Base-by-base conservation (phyloP, 2,888 invertebrate genomes). In the Yponomeuta cagnagella region DNA sequence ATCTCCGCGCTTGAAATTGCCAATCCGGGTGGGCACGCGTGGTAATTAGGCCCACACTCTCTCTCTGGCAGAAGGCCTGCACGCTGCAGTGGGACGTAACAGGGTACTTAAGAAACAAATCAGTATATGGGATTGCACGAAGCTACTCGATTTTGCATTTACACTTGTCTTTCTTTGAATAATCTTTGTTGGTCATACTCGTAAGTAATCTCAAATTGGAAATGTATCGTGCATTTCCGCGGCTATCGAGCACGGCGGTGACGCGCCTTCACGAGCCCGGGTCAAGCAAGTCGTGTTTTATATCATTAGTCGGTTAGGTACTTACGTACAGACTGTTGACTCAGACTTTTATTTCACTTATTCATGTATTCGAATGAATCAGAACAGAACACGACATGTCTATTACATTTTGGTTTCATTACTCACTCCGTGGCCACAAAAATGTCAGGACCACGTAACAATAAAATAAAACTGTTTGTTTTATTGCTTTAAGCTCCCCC, bases 311-410 rank as follows among this genome's bases (percentile, higher is more conserved):
- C 15, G 15, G 52, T 58, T 58, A 58, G 52, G 15, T 52, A 52
- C 12, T 2, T 10, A 52, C 6, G 10, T 58, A 15, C 3, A 58
- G 52, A 12, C 37, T 12, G 43, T 33, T 67, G 67, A 67, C 31
- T 67, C 67, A 67, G 37, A 67, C n/a, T 67, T 67, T 67, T 67
- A 67, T 67, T 33, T 67, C 67, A 67, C 67, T 67, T 67, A n/a
- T 66, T 66, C 66, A 66, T 67, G 23, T 58, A 1, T 31, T 31
- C 31, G 37, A 67, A 67, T 67, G 67, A 67, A 67, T 67, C 67
- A 67, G 52, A 15, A 58, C 12, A 58, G 52, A 15, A 33, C 43
- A 67, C 43, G 43, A 43, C 67, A 67, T 67, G 67, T 67, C 67
- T 67, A 65, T 65, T 65, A 43, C 33, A 37, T 67, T 23, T 65